Evolutionary conservation across 2,888 invertebrate genomes (phyloP).

Genomic region (Amblyjoppa fuscipennis): DNA sequence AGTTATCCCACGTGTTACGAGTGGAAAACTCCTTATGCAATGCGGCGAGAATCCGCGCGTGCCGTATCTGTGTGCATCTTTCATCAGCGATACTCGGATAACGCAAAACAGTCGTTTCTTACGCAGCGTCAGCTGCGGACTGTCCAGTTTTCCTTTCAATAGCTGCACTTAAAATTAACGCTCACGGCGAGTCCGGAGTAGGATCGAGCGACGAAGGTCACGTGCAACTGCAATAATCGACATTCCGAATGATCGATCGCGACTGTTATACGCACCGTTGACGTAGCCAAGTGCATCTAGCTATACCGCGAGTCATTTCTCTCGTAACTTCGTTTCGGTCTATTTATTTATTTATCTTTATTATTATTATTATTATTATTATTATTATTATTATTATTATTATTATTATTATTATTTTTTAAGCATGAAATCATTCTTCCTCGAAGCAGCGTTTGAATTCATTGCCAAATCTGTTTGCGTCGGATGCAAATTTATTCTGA

Average conservation of each 20-base stretch:
- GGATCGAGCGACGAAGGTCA: constrained; percentile 50
- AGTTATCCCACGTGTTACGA: constrained; percentile 45
- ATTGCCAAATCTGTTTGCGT: constrained; percentile 59
- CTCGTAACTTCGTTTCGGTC: constrained; percentile 22
- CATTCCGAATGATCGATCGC: constrained; percentile 40
- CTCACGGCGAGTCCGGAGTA: not conserved
- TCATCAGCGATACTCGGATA: not conserved
- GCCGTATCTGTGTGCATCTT: not conserved
- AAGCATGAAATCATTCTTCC: constrained; percentile 62
- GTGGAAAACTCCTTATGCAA: constrained; percentile 48
- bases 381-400: not conserved
- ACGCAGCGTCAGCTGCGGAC: not conserved
- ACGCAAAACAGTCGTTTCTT: not conserved
- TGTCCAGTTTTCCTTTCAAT: constrained; percentile 21
- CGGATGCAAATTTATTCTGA: constrained; percentile 64
- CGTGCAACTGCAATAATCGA: constrained; percentile 25
- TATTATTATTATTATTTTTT: not conserved
- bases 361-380: too few relatives aligned
- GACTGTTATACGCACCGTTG: constrained; percentile 45
- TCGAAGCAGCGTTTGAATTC: constrained; percentile 58
- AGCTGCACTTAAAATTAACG: constrained; percentile 39
- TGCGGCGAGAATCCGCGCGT: not conserved
- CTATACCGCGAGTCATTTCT: constrained; percentile 45
- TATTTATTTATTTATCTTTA: not conserved
- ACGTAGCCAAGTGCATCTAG: constrained; percentile 33